phyloP scores from a whole-genome alignment of 2,888 invertebrate genomes.

The Microchrysa polita region DNA sequence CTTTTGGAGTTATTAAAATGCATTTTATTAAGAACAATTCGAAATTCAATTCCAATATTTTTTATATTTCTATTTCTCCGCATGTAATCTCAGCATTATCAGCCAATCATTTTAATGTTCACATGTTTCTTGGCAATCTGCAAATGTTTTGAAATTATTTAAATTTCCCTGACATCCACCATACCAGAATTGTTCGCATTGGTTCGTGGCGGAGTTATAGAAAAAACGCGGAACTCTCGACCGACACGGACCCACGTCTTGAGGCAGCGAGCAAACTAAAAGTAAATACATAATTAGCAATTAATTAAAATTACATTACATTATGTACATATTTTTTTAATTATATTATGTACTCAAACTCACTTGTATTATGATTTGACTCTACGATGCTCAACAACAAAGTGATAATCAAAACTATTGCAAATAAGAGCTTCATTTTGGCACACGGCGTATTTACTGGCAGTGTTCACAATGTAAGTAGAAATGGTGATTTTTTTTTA shows the following conservation, averaged over 20 bases:
- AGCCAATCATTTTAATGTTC: too few relatives aligned
- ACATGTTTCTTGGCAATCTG: constrained; percentile 4
- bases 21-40: too few relatives aligned
- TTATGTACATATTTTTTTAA: too few relatives aligned
- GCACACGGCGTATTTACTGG: neutral
- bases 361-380: neutral
- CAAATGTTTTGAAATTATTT: constrained; percentile 25
- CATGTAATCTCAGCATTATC: too few relatives aligned
- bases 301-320: neutral
- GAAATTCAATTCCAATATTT: too few relatives aligned
- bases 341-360: too few relatives aligned
- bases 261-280: constrained; percentile 13
- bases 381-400: neutral
- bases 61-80: too few relatives aligned
- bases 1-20: too few relatives aligned
- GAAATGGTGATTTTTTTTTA: neutral
- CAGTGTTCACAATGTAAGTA: neutral
- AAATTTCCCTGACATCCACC: constrained; percentile 34
- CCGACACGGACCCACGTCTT: constrained; percentile 30
- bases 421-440: neutral
- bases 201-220: constrained; percentile 4
- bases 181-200: constrained; percentile 35
- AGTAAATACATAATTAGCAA: neutral
- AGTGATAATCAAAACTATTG: neutral
- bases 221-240: constrained; percentile 7